These are phyloP conservation scores for Sesia bembeciformis DNA, from an alignment of 2,888 invertebrate species.

Conservation along the genomic window DNA sequence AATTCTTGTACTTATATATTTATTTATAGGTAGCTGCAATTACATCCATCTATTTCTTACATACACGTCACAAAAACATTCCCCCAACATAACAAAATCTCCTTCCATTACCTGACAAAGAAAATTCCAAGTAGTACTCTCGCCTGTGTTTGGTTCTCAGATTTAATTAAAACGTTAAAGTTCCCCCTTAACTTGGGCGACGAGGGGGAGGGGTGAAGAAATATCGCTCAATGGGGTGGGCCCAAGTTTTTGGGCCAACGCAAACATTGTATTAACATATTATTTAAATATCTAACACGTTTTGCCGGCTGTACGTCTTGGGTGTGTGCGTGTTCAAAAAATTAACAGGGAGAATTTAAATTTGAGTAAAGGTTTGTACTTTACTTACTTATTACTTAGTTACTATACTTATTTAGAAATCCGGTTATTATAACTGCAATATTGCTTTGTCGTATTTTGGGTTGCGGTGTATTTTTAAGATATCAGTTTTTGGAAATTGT, in stretches of 20 bases:
- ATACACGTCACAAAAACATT: neutral
- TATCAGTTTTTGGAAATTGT: no score
- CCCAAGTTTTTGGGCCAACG: slow-evolving; percentile 52
- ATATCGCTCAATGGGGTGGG: slow-evolving; percentile 31
- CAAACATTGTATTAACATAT: slow-evolving; percentile 68
- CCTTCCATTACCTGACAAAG: slow-evolving; percentile 32
- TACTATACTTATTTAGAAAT: no score
- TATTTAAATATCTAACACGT: slow-evolving; percentile 50
- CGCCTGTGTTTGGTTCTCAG: slow-evolving; percentile 37
- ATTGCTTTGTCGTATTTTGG: no score
- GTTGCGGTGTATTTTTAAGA: no score
- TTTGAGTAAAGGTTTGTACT: no score
- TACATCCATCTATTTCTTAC: neutral
- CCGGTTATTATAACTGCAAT: no score
- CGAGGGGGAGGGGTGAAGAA: slow-evolving; percentile 39
- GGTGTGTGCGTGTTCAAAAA: neutral
- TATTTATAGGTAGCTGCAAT: no score
- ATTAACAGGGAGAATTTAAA: no score
- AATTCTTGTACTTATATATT: no score
- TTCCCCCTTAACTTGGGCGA: slow-evolving; percentile 13
- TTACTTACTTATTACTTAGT: no score
- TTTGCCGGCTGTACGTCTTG: neutral
- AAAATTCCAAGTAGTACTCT: slow-evolving; percentile 54
- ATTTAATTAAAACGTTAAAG: slow-evolving; percentile 67
- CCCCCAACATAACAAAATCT: neutral